phyloP scores from a whole-genome alignment of 2,797 vertebrate genomes.

The Antrozous pallidus region DNA sequence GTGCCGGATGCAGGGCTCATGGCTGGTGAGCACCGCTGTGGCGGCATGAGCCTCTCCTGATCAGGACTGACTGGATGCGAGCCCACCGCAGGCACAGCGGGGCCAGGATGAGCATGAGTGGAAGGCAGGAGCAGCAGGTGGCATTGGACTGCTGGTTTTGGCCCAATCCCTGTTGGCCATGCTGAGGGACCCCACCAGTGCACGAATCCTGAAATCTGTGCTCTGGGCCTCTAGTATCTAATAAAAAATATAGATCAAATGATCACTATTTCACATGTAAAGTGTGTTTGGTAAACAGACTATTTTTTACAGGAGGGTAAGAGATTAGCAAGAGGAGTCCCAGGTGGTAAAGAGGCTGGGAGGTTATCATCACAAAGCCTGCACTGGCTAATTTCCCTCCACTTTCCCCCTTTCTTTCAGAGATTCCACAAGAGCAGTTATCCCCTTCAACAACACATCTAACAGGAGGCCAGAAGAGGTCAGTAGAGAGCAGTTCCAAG shows the following conservation, averaged over 20 bases:
- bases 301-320: neutral
- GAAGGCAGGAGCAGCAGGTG: too few relatives aligned
- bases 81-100: too few relatives aligned
- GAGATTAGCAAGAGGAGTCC: neutral
- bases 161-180: too few relatives aligned
- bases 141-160: too few relatives aligned
- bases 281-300: neutral
- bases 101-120: too few relatives aligned
- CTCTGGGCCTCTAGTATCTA: neutral
- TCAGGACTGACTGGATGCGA: too few relatives aligned
- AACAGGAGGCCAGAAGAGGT: constrained; percentile 48
- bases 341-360: neutral
- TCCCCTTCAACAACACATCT: neutral
- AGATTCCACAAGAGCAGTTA: neutral
- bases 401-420: neutral
- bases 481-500: constrained; percentile 26
- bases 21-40: too few relatives aligned
- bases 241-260: neutral
- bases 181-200: too few relatives aligned
- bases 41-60: too few relatives aligned
- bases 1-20: too few relatives aligned
- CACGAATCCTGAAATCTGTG: too few relatives aligned
- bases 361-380: neutral
- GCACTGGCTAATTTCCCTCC: neutral
- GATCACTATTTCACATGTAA: neutral